phyloP scores from a whole-genome alignment of 2,113 vertebrate genomes.

The Mus spicilegus region DNA sequence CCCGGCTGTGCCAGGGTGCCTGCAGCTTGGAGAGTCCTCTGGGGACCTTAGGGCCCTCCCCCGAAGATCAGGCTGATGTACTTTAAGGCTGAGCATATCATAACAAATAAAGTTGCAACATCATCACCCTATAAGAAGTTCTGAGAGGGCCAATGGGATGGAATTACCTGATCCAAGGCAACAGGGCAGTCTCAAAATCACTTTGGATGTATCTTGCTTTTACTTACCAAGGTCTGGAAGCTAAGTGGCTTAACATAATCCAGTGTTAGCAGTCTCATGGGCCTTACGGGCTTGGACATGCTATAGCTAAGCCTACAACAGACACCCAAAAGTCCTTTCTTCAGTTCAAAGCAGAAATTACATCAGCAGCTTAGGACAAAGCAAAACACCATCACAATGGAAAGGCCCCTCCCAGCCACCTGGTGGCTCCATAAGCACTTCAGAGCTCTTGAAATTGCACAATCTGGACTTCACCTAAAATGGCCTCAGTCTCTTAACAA shows the following conservation, averaged over 20 bases:
- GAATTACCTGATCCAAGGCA: conserved; percentile 33
- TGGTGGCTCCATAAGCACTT: background rate
- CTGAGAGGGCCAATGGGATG: background rate
- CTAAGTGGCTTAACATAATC: background rate
- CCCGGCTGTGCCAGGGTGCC: too few species aligned
- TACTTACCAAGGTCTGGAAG: background rate
- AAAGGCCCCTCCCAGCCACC: conserved; percentile 34
- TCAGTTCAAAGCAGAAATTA: conserved; percentile 12
- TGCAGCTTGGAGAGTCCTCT: too few species aligned
- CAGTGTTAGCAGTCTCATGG: too few species aligned
- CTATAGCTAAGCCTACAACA: background rate
- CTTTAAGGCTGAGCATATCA: background rate
- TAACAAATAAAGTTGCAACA: background rate
- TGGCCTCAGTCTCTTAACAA: too few species aligned
- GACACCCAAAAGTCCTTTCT: background rate
- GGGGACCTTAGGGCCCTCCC: too few species aligned
- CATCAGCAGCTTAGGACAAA: conserved; percentile 45
- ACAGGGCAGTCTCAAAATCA: background rate
- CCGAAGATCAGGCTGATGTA: background rate
- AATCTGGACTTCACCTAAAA: background rate
- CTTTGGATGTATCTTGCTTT: background rate
- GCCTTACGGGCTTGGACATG: background rate
- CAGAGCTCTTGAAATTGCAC: background rate
- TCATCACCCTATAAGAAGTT: conserved; percentile 23
- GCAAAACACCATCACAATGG: conserved; percentile 1